A percentile compares a stretch with the other conserved stretches of the same genome.
Conservation (phyloP, 2,888 invertebrate genomes). For the Ischnura elegans region DNA sequence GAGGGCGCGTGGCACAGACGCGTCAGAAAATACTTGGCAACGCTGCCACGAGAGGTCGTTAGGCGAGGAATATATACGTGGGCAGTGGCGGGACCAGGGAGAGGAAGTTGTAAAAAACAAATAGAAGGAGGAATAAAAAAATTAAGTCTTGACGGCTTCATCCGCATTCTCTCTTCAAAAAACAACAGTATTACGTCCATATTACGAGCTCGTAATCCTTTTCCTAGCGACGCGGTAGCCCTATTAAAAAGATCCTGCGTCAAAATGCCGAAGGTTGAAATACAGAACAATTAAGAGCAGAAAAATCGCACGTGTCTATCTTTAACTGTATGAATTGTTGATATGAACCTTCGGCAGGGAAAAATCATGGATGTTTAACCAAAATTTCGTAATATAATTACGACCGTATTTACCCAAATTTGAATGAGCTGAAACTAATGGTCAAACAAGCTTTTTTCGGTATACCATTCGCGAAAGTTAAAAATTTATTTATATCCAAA, state of each 20-base stretch:
- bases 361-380: too few species aligned
- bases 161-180: conserved; percentile 46
- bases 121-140: not conserved
- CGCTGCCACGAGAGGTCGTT: conserved; percentile 47
- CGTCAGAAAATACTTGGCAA: conserved; percentile 60
- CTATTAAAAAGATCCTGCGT: not conserved
- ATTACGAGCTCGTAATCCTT: not conserved
- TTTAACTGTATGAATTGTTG: too few species aligned
- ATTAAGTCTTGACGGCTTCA: not conserved
- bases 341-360: too few species aligned
- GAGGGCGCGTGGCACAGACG: conserved; percentile 43
- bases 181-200: not conserved
- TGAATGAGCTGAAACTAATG: too few species aligned
- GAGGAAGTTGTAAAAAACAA: conserved; percentile 62
- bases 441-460: too few species aligned
- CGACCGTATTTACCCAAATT: too few species aligned
- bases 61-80: conserved; percentile 41
- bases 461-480: too few species aligned
- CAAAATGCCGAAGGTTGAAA: not conserved
- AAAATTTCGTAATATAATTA: too few species aligned
- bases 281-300: too few species aligned
- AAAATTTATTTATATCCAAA: too few species aligned
- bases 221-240: not conserved
- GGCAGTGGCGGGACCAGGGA: conserved; percentile 8
- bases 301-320: too few species aligned